phyloP scores from a whole-genome alignment of 2,888 invertebrate genomes.

The Lithodes maja region DNA sequence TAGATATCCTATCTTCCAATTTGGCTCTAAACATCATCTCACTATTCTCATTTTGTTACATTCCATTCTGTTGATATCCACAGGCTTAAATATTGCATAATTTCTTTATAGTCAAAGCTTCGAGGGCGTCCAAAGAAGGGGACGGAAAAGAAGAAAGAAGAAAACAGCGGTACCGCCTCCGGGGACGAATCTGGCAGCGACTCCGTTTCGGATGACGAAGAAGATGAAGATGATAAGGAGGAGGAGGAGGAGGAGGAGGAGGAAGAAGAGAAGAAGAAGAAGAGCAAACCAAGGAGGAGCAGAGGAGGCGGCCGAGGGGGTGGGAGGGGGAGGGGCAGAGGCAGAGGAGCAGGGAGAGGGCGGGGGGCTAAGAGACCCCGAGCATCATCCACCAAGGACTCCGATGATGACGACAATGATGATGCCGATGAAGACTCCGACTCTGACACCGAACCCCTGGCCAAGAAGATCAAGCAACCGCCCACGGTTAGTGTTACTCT shows the following conservation, averaged over 20 bases:
- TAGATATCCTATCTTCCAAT: no score
- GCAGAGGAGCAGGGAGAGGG: conserved; percentile 29
- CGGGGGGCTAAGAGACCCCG: conserved; percentile 19
- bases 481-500: conserved; percentile 52
- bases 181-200: conserved; percentile 22
- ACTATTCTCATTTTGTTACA: no score
- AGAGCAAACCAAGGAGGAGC: conserved; percentile 31
- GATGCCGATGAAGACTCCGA: conserved; percentile 55
- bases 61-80: no score
- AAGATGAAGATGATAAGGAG: conserved; percentile 33
- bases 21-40: no score
- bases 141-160: conserved; percentile 29
- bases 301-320: conserved; percentile 23
- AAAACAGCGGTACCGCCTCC: conserved; percentile 3
- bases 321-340: neutral
- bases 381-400: conserved; percentile 15
- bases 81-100: no score
- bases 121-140: conserved; percentile 40
- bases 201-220: neutral
- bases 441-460: conserved; percentile 52
- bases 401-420: conserved; percentile 24
- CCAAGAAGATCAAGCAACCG: conserved; percentile 57
- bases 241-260: conserved; percentile 13
- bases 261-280: conserved; percentile 18
- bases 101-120: no score